Evolutionary conservation across 2,113 vertebrate species (phyloP), one percentile per base, ranked within the genome.

Genomic region (Lepus timidus): DNA sequence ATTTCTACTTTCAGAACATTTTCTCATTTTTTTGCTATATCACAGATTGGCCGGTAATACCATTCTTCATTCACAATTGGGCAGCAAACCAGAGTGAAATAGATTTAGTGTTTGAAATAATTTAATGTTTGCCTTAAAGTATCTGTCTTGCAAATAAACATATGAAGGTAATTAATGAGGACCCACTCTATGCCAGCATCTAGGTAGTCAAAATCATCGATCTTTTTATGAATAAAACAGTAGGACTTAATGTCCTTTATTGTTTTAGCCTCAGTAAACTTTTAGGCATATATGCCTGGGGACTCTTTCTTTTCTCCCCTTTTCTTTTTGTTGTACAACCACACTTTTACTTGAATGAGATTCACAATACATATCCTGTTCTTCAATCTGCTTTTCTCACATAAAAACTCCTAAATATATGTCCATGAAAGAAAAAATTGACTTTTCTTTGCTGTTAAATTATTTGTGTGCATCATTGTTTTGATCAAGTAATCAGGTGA

Each of bases 361-460:
- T 62, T 44, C 11, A 70, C 58, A 80, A 27, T 36, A 22, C 33
- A 71, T 33, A 49, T 20, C 65, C 6, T 64, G 9, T 27, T n/a
- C 61, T 73, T 33, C 90, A 67, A 70, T 19, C 36, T 65, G 13
- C 6, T 86, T 73, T 74, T 49, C 39, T 70, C 74, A 93, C 6
- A 44, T 80, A 73, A 84, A 84, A 64, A 58, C 22, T 83, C 73
- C 52, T 39, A 1, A 39, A 25, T 85, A 6, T 61, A 31, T 93
- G 95, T 87, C n/a, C 52, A 71, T 62, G 6, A 33, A 33, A 64
- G 33, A 68, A 64, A 58, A 73, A 44, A 44, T 4, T 90, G 49
- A 67, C 84, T 90, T 96, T 89, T 19, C 73, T 83, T 86, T 94
- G n/a, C 73, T 86, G 23, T 92, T 89, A 79, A 93, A 33, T 83